These are phyloP conservation scores for Grus americana DNA, from an alignment of 2,113 vertebrate genomes.

Conservation along the genomic window DNA sequence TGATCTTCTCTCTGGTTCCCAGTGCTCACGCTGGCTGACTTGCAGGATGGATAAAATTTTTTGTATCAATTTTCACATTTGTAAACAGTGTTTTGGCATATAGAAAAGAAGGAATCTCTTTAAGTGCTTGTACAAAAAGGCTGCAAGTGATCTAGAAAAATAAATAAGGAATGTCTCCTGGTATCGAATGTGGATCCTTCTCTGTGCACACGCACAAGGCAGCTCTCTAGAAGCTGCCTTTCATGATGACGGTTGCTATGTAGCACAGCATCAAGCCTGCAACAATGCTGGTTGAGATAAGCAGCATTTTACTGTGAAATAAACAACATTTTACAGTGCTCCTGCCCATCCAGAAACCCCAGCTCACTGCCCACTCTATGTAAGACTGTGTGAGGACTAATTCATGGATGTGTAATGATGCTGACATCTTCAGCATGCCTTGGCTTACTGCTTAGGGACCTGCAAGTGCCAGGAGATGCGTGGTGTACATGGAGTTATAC, in stretches of 20 bases:
- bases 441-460: not conserved
- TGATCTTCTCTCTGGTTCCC: not conserved
- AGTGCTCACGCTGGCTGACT: not conserved
- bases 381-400: not conserved
- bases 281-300: not conserved
- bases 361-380: not conserved
- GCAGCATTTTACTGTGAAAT: not conserved
- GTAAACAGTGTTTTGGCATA: not conserved
- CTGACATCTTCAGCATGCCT: not conserved
- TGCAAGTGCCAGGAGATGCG: not conserved
- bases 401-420: not conserved
- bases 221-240: not conserved
- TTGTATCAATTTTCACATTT: not conserved
- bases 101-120: not conserved
- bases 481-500: fast-evolving
- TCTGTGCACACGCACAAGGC: not conserved
- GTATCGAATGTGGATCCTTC: not conserved
- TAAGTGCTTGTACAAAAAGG: not conserved
- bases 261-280: not conserved
- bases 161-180: not conserved
- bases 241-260: not conserved
- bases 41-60: not conserved
- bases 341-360: not conserved
- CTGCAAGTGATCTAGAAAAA: not conserved
- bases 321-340: not conserved